These are phyloP conservation scores for Orthonyx spaldingii DNA, from an alignment of 2,113 vertebrate genomes.

Conservation along the genomic window DNA sequence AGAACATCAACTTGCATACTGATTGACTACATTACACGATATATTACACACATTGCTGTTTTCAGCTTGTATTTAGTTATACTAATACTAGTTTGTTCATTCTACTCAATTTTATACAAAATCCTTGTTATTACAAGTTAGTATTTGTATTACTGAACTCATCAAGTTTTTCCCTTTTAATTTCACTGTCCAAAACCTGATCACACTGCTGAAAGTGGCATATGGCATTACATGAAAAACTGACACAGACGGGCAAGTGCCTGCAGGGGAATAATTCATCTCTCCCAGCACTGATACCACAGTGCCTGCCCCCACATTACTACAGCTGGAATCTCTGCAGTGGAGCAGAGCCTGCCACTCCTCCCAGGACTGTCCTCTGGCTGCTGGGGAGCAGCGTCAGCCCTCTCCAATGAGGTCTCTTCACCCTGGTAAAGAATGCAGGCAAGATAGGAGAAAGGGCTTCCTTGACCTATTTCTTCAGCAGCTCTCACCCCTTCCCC, in stretches of 20 bases:
- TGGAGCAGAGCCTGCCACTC: neutral
- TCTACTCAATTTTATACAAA: neutral
- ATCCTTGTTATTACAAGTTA: neutral
- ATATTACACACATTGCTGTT: neutral
- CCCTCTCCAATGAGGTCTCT: neutral
- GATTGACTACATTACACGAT: neutral
- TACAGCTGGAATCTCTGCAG: neutral
- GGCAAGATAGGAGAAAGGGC: neutral
- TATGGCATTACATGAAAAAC: neutral
- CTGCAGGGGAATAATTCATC: neutral
- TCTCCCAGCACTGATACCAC: neutral
- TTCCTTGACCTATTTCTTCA: neutral
- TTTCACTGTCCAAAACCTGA: neutral
- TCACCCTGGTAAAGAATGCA: neutral
- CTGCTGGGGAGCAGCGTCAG: neutral
- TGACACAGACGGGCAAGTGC: neutral
- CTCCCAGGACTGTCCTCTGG: neutral
- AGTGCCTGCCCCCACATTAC: neutral
- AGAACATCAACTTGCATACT: neutral
- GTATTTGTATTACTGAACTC: neutral
- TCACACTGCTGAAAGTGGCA: neutral
- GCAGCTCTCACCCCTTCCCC: neutral
- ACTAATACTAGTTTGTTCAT: neutral
- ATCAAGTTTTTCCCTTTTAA: neutral
- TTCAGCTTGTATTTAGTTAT: neutral